Conservation (phyloP, 1,140 invertebrate species). For the Heterodera carotae region DNA sequence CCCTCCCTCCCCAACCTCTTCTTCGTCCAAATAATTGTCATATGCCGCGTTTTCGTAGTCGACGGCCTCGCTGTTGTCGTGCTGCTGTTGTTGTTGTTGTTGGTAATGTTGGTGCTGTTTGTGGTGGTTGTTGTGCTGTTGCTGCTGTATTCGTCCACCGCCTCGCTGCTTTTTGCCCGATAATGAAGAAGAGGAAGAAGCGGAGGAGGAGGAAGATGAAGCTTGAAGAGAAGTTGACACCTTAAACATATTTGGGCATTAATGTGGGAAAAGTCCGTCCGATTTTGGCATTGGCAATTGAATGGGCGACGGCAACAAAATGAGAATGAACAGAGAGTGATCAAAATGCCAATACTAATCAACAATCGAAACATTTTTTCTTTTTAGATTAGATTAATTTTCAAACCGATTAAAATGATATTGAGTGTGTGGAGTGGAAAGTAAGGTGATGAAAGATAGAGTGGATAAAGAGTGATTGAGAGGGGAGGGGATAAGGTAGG, state of each 20-base stretch:
- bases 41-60: conserved; percentile 31
- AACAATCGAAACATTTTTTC: no score
- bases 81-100: conserved; percentile 3
- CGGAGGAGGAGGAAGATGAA: neutral
- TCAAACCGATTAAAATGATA: no score
- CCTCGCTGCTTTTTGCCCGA: conserved; percentile 18
- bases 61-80: conserved; percentile 12
- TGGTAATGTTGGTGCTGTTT: conserved; percentile 11
- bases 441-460: neutral
- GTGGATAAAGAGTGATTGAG: neutral
- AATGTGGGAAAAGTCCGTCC: neutral
- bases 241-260: neutral
- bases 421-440: no score
- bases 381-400: no score
- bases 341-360: neutral
- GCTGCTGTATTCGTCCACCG: conserved; percentile 2
- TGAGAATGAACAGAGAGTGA: no score
- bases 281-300: no score
- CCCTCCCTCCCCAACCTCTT: no score
- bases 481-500: no score
- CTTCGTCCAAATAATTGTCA: conserved; percentile 31
- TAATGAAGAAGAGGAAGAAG: neutral
- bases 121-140: no score
- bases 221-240: neutral
- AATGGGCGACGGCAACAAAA: no score